Evolutionary conservation across 92 coral and sea anemone genomes (phyloP).

Genomic region (Parazoanthus darwini): DNA sequence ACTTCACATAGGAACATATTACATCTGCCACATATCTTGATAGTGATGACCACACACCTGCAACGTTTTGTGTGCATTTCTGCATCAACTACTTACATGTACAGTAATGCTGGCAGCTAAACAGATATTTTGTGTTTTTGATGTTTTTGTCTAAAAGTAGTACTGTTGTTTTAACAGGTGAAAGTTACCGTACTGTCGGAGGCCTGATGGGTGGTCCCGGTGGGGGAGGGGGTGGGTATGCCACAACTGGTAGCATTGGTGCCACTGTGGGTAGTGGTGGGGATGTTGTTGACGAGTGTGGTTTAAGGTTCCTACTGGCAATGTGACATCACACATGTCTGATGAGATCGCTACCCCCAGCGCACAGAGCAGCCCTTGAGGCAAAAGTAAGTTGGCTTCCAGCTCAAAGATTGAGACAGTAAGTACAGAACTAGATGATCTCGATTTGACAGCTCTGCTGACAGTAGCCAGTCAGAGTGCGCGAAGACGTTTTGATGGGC

Average conservation of each 20-base stretch:
- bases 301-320: constrained; percentile 92
- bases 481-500: no score
- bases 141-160: not conserved
- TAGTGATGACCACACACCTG: no score
- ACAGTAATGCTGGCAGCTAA: not conserved
- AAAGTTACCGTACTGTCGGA: constrained; percentile 63
- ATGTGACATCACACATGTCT: constrained; percentile 98
- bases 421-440: not conserved
- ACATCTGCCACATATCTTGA: no score
- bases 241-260: constrained; percentile 98
- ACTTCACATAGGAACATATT: no score
- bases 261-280: constrained; percentile 99
- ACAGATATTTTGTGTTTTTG: not conserved
- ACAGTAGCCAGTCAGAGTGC: no score
- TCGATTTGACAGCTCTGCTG: no score
- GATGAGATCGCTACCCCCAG: constrained; percentile 88
- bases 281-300: constrained; percentile 99
- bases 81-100: not conserved
- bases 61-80: no score
- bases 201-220: constrained; percentile 99
- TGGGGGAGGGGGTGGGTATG: constrained; percentile 99
- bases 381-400: constrained; percentile 65
- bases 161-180: constrained; percentile 53
- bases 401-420: not conserved
- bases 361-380: constrained; percentile 78